These are phyloP conservation scores for Saguinus imperator DNA, from an alignment of 2,113 vertebrate genomes.

Conservation along the genomic window DNA sequence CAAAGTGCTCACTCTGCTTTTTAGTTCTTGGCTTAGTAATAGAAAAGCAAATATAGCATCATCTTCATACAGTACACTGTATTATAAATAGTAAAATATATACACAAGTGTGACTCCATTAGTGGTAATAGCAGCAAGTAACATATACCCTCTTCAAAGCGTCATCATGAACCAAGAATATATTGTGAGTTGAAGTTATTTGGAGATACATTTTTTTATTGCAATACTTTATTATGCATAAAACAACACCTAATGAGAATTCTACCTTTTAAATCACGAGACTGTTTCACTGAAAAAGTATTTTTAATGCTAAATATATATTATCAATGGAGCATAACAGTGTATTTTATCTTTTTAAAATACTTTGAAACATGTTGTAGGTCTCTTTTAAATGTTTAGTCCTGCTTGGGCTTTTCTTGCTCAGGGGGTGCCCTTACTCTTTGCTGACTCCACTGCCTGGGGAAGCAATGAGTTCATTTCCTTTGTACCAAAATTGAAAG, in stretches of 20 bases:
- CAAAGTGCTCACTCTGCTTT: not conserved
- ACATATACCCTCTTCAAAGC: not conserved
- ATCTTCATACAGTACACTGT: not conserved
- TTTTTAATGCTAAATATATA: constrained; percentile 25
- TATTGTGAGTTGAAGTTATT: not conserved
- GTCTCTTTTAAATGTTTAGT: not conserved
- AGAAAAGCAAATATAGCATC: not conserved
- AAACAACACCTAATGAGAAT: not conserved
- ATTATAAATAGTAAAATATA: not conserved
- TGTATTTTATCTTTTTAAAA: constrained; percentile 40
- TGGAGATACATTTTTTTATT: not conserved
- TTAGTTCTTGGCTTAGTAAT: not conserved
- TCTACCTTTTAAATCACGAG: not conserved
- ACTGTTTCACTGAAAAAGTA: not conserved
- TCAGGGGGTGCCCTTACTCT: not conserved
- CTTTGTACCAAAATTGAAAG: not conserved
- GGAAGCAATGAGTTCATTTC: constrained; percentile 15
- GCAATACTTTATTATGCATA: not conserved
- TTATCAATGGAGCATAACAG: not conserved
- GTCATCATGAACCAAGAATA: not conserved
- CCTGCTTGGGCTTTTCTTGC: not conserved
- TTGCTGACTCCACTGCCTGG: not conserved
- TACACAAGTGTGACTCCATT: not conserved
- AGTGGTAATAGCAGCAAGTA: not conserved
- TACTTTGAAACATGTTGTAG: not conserved